Evolutionary conservation across 2,113 vertebrate genomes (phyloP).

Genomic region (Corythornis madagascariensis): DNA sequence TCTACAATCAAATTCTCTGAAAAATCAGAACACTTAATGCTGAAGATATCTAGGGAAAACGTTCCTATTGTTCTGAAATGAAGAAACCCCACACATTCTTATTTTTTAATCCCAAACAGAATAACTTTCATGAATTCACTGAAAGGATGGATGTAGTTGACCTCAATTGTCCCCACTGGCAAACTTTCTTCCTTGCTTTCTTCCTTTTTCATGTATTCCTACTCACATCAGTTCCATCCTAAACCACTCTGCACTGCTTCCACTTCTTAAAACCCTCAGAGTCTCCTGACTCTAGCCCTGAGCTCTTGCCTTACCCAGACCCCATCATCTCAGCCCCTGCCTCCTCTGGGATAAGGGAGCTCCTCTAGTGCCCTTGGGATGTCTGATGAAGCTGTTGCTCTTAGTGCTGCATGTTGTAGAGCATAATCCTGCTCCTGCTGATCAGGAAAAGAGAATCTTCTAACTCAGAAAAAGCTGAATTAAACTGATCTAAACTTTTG

Average conservation of each 20-base stretch:
- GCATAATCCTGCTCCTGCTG: neutral
- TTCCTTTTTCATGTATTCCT: neutral
- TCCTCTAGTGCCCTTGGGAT: neutral
- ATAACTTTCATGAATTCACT: neutral
- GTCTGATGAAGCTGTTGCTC: neutral
- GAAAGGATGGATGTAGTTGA: neutral
- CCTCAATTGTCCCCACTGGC: neutral
- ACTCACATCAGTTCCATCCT: neutral
- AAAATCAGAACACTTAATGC: neutral
- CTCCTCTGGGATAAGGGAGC: neutral
- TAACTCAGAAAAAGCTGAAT: neutral
- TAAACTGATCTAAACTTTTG: neutral
- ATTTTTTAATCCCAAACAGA: neutral
- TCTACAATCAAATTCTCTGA: neutral
- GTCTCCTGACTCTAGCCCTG: neutral
- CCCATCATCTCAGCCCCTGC: neutral
- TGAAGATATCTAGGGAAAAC: neutral
- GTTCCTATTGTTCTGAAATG: neutral
- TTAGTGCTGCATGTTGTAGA: neutral
- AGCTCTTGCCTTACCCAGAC: neutral
- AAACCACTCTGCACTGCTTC: neutral
- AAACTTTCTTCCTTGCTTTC: neutral
- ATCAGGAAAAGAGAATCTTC: neutral
- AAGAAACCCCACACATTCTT: neutral
- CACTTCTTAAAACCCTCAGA: neutral